Conservation (phyloP, 2,113 vertebrate species). For the Myiagra hebetior region DNA sequence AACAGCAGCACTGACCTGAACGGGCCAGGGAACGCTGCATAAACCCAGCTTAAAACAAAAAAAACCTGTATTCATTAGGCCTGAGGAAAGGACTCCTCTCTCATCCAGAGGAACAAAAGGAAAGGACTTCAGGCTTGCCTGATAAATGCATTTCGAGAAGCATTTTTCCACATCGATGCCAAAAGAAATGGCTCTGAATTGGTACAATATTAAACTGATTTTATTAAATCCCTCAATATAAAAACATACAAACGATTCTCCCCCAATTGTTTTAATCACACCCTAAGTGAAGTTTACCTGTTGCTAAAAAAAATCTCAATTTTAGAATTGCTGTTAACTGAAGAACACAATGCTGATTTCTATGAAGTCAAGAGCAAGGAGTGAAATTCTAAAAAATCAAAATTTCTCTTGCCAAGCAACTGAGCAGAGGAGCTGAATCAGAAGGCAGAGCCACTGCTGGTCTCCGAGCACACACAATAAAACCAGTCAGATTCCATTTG, state of each 20-base stretch:
- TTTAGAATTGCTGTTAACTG: neutral
- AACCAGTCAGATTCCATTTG: neutral
- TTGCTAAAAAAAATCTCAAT: neutral
- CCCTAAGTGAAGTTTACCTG: neutral
- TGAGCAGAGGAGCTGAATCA: neutral
- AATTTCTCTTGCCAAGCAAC: neutral
- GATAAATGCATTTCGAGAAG: neutral
- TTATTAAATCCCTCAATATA: neutral
- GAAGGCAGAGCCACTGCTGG: neutral
- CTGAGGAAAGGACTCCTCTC: neutral
- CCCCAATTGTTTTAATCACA: neutral
- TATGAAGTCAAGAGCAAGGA: neutral
- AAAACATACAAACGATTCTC: neutral
- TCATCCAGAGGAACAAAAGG: neutral
- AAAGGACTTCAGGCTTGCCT: no score
- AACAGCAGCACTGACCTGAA: neutral
- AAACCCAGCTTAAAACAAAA: rapidly evolving
- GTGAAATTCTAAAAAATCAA: neutral
- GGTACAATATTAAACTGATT: neutral
- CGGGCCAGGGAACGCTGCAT: rapidly evolving
- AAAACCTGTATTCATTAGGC: rapidly evolving
- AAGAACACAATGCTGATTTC: rapidly evolving
- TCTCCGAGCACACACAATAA: neutral
- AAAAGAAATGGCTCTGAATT: neutral
- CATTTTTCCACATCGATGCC: neutral